These are phyloP conservation scores for Misgurnus mizolepis DNA, from an alignment of 2,113 vertebrate species.

Conservation along the genomic window DNA sequence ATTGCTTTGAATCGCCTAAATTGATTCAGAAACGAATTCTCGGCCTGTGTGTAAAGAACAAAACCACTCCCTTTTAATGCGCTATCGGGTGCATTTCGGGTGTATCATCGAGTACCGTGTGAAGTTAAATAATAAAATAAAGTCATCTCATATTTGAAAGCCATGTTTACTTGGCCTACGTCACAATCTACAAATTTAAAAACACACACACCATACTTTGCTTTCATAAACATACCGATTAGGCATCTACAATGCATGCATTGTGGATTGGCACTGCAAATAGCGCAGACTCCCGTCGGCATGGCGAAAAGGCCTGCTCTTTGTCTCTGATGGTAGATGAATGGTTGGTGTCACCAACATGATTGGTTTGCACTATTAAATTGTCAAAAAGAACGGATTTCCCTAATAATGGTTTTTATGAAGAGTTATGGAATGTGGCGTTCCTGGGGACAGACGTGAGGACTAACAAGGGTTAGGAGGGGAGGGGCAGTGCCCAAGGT, in stretches of 20 bases:
- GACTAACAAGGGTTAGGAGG: conserved; percentile 70
- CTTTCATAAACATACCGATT: conserved; percentile 94
- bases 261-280: conserved; percentile 89
- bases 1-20: conserved; percentile 83
- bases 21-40: conserved; percentile 85
- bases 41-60: conserved; percentile 72
- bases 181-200: neutral
- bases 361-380: conserved; percentile 94
- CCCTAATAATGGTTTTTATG: conserved; percentile 79
- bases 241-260: conserved; percentile 86
- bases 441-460: conserved; percentile 69
- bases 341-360: conserved; percentile 90
- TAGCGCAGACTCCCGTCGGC: conserved; percentile 77
- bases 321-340: conserved; percentile 90
- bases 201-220: conserved; percentile 82
- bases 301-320: conserved; percentile 77
- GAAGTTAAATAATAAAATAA: neutral
- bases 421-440: conserved; percentile 81
- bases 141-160: neutral
- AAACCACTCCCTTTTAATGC: conserved; percentile 56
- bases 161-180: neutral
- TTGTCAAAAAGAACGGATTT: conserved; percentile 90
- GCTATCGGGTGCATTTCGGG: neutral
- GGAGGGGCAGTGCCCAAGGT: conserved; percentile 70
- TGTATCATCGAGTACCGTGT: neutral